Evolutionary conservation across 2,113 vertebrate genomes (phyloP).

Genomic region (Jacana jacana): DNA sequence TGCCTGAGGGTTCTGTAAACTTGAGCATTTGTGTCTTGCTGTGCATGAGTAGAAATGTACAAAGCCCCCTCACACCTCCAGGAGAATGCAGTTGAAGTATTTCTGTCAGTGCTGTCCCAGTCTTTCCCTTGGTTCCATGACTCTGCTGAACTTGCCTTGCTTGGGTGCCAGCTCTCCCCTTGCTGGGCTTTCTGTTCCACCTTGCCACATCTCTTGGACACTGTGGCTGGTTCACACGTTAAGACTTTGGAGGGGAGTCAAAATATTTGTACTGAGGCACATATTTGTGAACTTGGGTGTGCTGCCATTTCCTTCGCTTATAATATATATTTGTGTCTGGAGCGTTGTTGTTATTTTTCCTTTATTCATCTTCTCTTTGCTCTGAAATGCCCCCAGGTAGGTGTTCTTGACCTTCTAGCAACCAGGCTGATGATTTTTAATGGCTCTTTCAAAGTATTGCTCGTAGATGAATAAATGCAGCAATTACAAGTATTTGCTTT

Average conservation of each 20-base stretch:
- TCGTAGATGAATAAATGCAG: not conserved
- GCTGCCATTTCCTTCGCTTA: not conserved
- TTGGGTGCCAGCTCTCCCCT: not conserved
- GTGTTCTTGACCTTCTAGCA: not conserved
- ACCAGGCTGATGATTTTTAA: not conserved
- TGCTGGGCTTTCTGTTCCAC: not conserved
- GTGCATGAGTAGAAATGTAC: rapidly evolving
- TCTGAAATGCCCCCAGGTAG: rapidly evolving
- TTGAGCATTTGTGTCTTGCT: not conserved
- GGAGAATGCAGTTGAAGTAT: not conserved
- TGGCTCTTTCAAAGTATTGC: not conserved
- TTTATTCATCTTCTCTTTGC: not conserved
- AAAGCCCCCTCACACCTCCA: rapidly evolving
- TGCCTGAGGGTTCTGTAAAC: not conserved
- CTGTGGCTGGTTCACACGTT: not conserved
- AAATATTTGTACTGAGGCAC: not conserved
- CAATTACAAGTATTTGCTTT: not conserved
- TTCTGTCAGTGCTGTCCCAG: not conserved
- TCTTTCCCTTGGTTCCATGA: not conserved
- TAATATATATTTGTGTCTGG: not conserved
- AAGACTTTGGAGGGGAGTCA: not conserved
- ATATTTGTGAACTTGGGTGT: not conserved
- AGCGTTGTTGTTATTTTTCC: not conserved
- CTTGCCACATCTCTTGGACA: not conserved
- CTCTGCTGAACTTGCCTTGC: not conserved